A percentile compares a stretch with the other conserved stretches of the same genome.
Evolutionary conservation across 2,113 vertebrate genomes (phyloP).

Genomic region (Pangasianodon hypophthalmus): DNA sequence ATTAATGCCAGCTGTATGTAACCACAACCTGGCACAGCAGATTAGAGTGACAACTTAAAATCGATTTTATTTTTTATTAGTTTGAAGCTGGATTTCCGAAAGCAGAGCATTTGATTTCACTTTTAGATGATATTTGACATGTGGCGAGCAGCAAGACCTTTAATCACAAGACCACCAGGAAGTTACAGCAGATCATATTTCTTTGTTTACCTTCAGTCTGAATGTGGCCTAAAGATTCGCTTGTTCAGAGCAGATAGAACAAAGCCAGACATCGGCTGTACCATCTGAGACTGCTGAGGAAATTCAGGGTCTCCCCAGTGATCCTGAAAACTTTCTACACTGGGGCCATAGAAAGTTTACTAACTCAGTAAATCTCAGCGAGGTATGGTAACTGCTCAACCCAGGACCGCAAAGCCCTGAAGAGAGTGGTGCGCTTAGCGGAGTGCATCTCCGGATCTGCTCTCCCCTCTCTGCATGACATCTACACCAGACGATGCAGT

Average conservation of each 20-base stretch:
- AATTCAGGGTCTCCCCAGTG: too few relatives aligned
- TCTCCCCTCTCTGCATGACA: too few relatives aligned
- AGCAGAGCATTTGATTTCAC: background rate
- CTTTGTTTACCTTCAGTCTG: background rate
- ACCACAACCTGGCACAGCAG: background rate
- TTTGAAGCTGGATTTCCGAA: background rate
- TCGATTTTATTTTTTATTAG: background rate
- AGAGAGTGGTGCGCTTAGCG: too few relatives aligned
- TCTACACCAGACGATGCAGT: too few relatives aligned
- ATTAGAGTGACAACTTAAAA: background rate
- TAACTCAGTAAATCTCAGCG: too few relatives aligned
- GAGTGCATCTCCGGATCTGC: too few relatives aligned
- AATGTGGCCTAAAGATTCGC: background rate
- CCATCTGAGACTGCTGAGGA: too few relatives aligned
- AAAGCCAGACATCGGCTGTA: too few relatives aligned
- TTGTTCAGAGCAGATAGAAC: background rate
- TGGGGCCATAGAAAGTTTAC: too few relatives aligned
- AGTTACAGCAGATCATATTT: constrained; percentile 10
- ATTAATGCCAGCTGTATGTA: background rate
- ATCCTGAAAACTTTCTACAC: too few relatives aligned
- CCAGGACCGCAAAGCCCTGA: too few relatives aligned
- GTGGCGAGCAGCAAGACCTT: background rate
- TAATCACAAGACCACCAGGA: constrained; percentile 12
- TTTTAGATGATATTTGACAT: background rate
- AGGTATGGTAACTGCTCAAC: too few relatives aligned